Percentiles rank a stretch among this genome's conserved stretches.
Evolutionary conservation across 2,797 vertebrate genomes (phyloP).

Genomic region (Meriones psammophilus): DNA sequence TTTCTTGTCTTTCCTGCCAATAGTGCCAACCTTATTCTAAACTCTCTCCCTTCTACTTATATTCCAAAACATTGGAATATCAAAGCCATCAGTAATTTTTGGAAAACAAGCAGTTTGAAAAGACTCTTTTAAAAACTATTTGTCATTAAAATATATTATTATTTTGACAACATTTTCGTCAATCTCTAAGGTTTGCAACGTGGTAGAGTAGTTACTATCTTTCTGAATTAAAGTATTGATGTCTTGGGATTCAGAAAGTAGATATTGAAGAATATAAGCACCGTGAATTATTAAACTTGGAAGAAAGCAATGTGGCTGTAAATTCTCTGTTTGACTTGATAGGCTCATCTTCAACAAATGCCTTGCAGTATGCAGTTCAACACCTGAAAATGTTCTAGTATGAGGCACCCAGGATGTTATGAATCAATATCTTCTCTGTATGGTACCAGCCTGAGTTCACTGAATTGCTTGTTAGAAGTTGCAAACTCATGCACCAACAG

Average conservation of each 20-base stretch:
- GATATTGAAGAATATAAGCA: not conserved
- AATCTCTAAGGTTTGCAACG: not conserved
- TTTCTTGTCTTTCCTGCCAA: not conserved
- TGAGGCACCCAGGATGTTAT: constrained; percentile 41
- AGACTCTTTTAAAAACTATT: not conserved
- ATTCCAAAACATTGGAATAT: not conserved
- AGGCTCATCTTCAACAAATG: not conserved
- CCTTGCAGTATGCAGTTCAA: constrained; percentile 59
- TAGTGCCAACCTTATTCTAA: not conserved
- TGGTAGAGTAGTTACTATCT: not conserved
- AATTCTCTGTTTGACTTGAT: not conserved
- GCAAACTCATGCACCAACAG: too few species aligned
- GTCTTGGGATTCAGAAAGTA: not conserved
- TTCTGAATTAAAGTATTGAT: not conserved
- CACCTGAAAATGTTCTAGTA: constrained; percentile 69
- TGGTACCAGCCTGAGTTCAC: not conserved
- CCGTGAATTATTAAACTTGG: not conserved
- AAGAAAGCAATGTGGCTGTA: not conserved
- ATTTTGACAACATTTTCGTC: not conserved
- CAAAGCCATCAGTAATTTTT: not conserved
- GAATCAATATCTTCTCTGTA: constrained; percentile 47
- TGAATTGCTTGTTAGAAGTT: constrained; percentile 24
- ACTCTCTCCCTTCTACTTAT: not conserved
- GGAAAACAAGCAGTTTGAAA: not conserved
- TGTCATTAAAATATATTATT: not conserved